phyloP scores from a whole-genome alignment of 2,113 vertebrate genomes.

The Ceyx margarethae region DNA sequence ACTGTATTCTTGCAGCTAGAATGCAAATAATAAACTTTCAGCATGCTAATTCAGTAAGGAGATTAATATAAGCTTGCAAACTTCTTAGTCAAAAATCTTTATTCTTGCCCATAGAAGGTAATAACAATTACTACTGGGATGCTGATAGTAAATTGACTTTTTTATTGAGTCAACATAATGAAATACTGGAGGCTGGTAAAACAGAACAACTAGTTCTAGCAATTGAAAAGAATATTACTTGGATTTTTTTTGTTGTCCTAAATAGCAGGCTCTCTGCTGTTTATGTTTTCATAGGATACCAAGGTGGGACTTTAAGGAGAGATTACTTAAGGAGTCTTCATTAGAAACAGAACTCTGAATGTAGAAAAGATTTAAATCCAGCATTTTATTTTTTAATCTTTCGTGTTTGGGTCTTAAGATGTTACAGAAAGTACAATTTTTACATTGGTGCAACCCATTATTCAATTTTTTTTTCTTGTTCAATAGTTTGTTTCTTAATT shows the following conservation, averaged over 20 bases:
- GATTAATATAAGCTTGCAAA: conserved; percentile 47
- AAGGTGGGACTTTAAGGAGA: background rate
- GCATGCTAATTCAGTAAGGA: conserved; percentile 43
- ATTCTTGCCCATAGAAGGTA: conserved; percentile 5
- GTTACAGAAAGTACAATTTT: background rate
- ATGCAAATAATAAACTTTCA: conserved; percentile 4
- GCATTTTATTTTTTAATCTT: background rate
- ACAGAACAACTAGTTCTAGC: background rate
- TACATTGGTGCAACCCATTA: background rate
- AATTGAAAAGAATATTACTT: too few species aligned
- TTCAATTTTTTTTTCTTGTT: background rate
- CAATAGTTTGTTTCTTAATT: background rate
- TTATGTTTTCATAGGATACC: background rate
- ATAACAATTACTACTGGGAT: conserved; percentile 14
- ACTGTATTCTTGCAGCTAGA: conserved; percentile 10
- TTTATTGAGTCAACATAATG: conserved; percentile 22
- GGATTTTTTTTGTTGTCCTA: too few species aligned
- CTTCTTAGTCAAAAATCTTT: conserved; percentile 43
- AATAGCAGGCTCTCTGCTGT: too few species aligned
- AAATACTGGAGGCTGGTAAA: background rate
- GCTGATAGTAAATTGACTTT: conserved; percentile 3
- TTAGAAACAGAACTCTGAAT: background rate
- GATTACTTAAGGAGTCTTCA: background rate
- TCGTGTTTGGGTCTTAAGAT: background rate
- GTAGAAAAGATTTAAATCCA: background rate